Evolutionary conservation across 2,888 invertebrate species (phyloP).

Genomic region (Synergus itoensis): DNA sequence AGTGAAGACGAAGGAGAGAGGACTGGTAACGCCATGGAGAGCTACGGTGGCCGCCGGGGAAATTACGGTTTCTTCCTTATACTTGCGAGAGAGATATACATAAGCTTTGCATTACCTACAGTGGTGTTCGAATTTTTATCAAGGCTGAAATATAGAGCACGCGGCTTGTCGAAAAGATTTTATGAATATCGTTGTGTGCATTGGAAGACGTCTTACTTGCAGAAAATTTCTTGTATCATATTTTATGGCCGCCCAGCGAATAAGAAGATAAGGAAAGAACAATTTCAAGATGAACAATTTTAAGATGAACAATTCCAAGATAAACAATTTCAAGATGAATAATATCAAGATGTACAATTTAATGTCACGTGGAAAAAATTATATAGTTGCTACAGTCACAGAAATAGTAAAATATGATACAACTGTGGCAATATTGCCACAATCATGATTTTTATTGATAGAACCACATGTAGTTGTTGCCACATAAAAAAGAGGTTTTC

Average conservation of each 20-base stretch:
- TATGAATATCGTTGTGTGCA: neutral
- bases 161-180: neutral
- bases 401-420: no score
- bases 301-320: no score
- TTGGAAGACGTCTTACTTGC: constrained; percentile 2
- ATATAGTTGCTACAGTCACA: no score
- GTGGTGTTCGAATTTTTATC: constrained; percentile 68
- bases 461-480: no score
- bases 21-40: constrained; percentile 75
- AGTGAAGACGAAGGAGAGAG: constrained; percentile 60
- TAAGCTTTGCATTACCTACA: constrained; percentile 75
- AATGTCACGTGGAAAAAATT: no score
- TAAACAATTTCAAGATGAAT: no score
- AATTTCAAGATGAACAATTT: no score
- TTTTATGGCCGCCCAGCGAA: neutral
- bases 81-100: constrained; percentile 56
- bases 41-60: constrained; percentile 76
- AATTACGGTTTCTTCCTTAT: constrained; percentile 76
- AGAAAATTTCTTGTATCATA: neutral
- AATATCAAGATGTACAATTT: no score
- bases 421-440: no score
- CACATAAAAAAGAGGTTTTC: no score
- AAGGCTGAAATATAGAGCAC: constrained; percentile 39
- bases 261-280: neutral
- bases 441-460: no score